Base-by-base conservation (phyloP, 2,113 vertebrate genomes). In the Hippotragus niger region DNA sequence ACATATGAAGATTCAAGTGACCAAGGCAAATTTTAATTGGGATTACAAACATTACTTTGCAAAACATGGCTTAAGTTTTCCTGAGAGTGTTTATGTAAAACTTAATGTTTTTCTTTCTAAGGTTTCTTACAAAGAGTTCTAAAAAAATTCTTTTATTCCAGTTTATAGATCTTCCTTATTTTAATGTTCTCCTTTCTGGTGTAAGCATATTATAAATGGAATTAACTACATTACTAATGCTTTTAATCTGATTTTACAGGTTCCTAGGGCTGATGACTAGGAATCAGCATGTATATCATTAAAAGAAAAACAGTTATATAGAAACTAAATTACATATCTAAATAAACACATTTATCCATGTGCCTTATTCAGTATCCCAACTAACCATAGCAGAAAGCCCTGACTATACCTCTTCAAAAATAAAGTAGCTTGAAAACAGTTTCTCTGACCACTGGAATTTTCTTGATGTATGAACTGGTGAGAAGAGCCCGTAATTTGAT, bases 171-270 rank as follows among this genome's bases (percentile, higher is more conserved):
- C 52, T 98, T 98, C 84, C 78, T 88, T 94, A 16, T 96, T 98
- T 98, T 96, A 98, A 97, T 78, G 3, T 97, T 98, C 57, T 98
- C 2, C 25, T 97, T 97, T 97, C 93, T 97, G 50, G 96, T 94
- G 94, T 98, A 96, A 97, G 43, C 91, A 97, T 98, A 94, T 98
- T 98, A 97, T 96, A 98, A 98, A 97, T 97, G 74, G 87, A 98
- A 98, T 98, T 98, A 98, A 98, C 97, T 98, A 98, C 60, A 96
- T 98, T 98, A 97, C 82, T 98, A 98, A 98, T 97, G 94, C 88
- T 98, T 98, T 98, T 97, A 98, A 98, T 98, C 97, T 98, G 96
- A 98, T 98, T 99, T 99, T 98, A 98, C 96, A 98, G 86, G 97
- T 40, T 97, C 97, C 97, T 97, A 93, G 53, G 95, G 95, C 98